Percentiles rank a stretch among this genome's conserved stretches.
Conservation (phyloP, 2,797 vertebrate species). For the Manis crassicaudata region DNA sequence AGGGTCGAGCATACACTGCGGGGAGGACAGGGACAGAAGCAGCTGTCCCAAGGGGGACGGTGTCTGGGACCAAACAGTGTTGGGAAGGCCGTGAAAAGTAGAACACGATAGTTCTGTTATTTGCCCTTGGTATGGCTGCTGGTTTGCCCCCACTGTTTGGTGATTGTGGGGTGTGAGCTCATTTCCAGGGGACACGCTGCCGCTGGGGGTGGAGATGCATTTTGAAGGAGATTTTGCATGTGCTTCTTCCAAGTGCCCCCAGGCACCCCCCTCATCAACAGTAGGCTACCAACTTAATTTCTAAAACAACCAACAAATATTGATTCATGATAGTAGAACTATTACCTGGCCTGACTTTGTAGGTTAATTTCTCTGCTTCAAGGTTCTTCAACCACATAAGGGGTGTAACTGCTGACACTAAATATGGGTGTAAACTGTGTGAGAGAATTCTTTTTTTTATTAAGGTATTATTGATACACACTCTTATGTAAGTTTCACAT, state of each 20-base stretch:
- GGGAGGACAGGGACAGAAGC: background rate
- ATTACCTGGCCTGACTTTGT: background rate
- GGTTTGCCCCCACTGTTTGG: rapidly evolving
- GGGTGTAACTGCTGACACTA: background rate
- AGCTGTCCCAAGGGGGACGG: rapidly evolving
- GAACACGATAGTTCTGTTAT: background rate
- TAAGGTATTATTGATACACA: too few species aligned
- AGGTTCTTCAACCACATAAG: background rate
- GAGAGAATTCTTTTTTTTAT: too few species aligned
- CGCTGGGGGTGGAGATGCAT: background rate
- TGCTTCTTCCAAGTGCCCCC: background rate
- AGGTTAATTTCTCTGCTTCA: background rate
- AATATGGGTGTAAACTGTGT: too few species aligned
- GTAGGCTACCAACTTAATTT: background rate
- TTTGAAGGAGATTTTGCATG: background rate
- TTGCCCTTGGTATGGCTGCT: background rate
- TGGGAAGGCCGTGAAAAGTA: background rate
- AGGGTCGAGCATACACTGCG: rapidly evolving
- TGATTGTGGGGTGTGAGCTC: background rate
- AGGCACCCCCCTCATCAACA: background rate
- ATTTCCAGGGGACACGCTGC: background rate
- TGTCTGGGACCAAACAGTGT: background rate
- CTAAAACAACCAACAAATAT: background rate
- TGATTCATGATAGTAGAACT: too few species aligned
- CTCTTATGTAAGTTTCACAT: too few species aligned